Base-by-base conservation (phyloP, 2,888 invertebrate species). In the Gibbula magus region DNA sequence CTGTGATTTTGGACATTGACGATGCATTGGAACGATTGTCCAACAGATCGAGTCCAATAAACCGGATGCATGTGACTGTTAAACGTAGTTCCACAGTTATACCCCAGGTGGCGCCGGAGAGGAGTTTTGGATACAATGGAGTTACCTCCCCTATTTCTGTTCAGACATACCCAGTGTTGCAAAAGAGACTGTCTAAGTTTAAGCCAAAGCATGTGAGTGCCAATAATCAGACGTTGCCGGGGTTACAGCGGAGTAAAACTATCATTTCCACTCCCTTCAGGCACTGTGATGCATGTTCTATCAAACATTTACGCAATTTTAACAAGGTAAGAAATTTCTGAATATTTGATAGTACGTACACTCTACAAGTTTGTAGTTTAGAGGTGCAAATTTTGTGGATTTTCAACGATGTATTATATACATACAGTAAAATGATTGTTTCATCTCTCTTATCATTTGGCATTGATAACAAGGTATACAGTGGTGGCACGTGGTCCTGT, bases 11-110 rank as follows among this genome's bases (percentile, higher is more conserved):
- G 18, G 52, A 76, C 54, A 45, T 70, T 32, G 51, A 70, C 32
- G 78, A 75, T 10, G 75, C 75, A 4, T 29, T 75, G 18, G 75
- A 75, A 54, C 25, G 35, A 10, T 75, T 75, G 53, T 75, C 75
- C 20, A 35, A 75, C 53, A 32, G 20, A 53, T 54, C 52, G 4
- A 54, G 32, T 32, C 35, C 75, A 5, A 35, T 54, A 29, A 75
- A 75, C 32, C 22, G 25, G 4, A 75, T 75, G 75, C 75, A 75
- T 4, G 75, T 75, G 52, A 75, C 75, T 0, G 75, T 75, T 10
- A 75, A 52, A 13, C 75, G 54, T 32, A 75, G 75, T 32, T 22
- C n/a, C 18, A 70, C 70, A n/a, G 70, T 35, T 35, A 70, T 70
- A 35, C 70, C 70, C 16, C 35, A 70, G 70, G 20, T 70, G 35